These are phyloP conservation scores for Pandemis heparana DNA, from an alignment of 2,888 invertebrate genomes.

Conservation along the genomic window DNA sequence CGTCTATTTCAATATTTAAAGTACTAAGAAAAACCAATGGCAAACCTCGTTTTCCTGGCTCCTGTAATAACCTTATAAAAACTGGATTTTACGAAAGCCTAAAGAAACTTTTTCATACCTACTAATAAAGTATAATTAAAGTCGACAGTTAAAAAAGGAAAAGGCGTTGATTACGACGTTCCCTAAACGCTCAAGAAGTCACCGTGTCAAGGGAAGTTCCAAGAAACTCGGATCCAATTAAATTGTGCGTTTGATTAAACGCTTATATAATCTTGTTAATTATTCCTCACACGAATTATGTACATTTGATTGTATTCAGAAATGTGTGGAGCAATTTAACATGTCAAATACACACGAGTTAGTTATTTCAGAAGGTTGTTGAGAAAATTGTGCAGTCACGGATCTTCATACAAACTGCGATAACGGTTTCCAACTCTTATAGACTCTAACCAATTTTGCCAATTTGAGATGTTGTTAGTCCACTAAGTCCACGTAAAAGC, in stretches of 20 bases:
- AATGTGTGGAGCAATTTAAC: not conserved
- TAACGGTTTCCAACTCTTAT: no score
- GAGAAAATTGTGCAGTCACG: no score
- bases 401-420: no score
- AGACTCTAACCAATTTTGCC: no score
- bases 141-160: conserved; percentile 2
- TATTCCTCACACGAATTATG: conserved; percentile 5
- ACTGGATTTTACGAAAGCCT: not conserved
- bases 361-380: no score
- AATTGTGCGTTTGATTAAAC: conserved; percentile 26
- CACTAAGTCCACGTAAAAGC: no score
- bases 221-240: conserved; percentile 24
- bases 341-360: not conserved
- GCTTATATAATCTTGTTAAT: conserved; percentile 19
- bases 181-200: conserved; percentile 7
- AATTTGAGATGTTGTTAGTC: no score
- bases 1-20: no score
- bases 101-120: not conserved
- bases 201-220: conserved; percentile 23
- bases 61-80: not conserved
- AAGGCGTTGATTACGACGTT: conserved; percentile 6
- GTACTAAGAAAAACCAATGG: no score
- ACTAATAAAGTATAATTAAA: conserved; percentile 6
- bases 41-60: no score
- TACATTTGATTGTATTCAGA: not conserved